Evolutionary conservation across 2,113 vertebrate genomes (phyloP), one percentile per base, ranked within the genome.

Genomic region (Vicugna pacos): DNA sequence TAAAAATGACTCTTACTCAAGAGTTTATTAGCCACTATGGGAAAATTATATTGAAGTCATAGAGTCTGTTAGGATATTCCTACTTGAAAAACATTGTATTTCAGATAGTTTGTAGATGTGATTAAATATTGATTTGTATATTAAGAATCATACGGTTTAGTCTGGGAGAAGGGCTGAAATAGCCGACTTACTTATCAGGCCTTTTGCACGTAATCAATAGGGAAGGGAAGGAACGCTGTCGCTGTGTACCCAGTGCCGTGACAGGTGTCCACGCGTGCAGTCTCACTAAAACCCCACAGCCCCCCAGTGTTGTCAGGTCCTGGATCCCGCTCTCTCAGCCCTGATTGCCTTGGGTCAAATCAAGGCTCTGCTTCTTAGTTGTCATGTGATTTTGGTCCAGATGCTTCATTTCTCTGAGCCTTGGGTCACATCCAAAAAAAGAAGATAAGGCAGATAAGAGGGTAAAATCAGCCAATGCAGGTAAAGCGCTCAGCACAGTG

Each of bases 61-160:
- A 88, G 56, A 86, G 97, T 93, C 64, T 91, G 48, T 38, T 30
- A 92, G 79, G 76, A 35, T 94, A 38, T 91, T 97, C 58, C 38
- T 91, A 95, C 73, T 89, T 92, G 81, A 80, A 88, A 93, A 95
- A 24, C 24, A 64, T 86, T 87, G 69, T 73, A 50, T 95, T 97
- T 94, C 91, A 96, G 79, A 79, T 95, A 93, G 90, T 96, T 96
- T 89, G 50, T 92, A 75, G 94, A 64, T 92, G 50, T 85, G 88
- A 96, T 97, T 97, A 93, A 96, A 95, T 96, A 93, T 95, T 95
- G 97, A 97, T 89, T 96, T 56, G 58, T 79, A 46, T 75, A 82
- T 95, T 93, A 94, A 87, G 65, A 96, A 90, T 96, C 48, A 72
- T 97, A 91, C 65, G 65, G 77, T 95, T 94, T 95, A 89, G 56